phyloP scores from a whole-genome alignment of 2,888 invertebrate species.

The Hemistola chrysoprasaria region DNA sequence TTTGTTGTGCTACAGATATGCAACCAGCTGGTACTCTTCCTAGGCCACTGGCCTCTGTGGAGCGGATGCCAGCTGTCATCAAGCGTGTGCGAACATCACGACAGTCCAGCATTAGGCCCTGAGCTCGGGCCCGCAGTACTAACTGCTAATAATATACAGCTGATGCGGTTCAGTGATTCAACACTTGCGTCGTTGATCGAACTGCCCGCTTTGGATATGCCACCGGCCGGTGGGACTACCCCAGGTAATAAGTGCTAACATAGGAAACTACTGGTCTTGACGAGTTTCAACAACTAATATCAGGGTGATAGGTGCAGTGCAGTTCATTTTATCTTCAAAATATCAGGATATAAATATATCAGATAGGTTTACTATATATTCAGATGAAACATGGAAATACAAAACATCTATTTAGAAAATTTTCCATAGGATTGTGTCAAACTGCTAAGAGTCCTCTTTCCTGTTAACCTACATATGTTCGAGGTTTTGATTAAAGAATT shows the following conservation, averaged over 20 bases:
- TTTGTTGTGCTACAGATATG: slow-evolving; percentile 78
- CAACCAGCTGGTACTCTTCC: slow-evolving; percentile 94
- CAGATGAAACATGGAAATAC: too few species aligned
- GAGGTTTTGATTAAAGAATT: not conserved
- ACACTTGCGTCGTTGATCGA: slow-evolving; percentile 95
- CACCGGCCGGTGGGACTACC: slow-evolving; percentile 62
- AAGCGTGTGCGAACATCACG: slow-evolving; percentile 95
- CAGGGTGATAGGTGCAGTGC: too few species aligned
- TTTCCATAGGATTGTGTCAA: too few species aligned
- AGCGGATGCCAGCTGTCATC: slow-evolving; percentile 95
- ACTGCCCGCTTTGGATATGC: slow-evolving; percentile 91
- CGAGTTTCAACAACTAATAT: too few species aligned
- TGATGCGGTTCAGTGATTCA: slow-evolving; percentile 92
- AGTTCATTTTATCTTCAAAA: too few species aligned
- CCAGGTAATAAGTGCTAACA: slow-evolving; percentile 32
- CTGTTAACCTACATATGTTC: not conserved
- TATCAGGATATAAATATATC: too few species aligned
- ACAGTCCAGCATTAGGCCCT: slow-evolving; percentile 85
- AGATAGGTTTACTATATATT: too few species aligned
- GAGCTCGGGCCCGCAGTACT: slow-evolving; percentile 92
- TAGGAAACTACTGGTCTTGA: too few species aligned
- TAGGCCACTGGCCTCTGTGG: slow-evolving; percentile 97
- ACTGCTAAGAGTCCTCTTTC: too few species aligned
- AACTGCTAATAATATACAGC: slow-evolving; percentile 90
- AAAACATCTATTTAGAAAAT: too few species aligned